Conservation (phyloP, 2,113 vertebrate genomes). For the Talpa occidentalis region DNA sequence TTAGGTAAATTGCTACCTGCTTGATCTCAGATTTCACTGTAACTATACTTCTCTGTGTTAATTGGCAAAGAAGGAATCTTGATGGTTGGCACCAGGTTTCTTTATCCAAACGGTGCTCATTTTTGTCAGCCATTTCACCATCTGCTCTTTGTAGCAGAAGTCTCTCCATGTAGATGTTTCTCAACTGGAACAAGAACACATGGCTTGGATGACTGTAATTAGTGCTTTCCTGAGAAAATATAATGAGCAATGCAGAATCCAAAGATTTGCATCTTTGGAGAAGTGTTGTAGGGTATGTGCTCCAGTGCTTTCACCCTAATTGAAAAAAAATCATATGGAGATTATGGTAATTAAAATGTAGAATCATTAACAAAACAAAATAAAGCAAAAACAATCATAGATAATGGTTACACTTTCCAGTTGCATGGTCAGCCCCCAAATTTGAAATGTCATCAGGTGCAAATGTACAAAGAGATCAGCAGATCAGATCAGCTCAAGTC, state of each 20-base stretch:
- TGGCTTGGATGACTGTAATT: constrained; percentile 44
- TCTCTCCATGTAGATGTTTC: constrained; percentile 28
- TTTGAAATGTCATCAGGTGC: not conserved
- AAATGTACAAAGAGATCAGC: constrained; percentile 39
- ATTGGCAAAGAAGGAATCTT: not conserved
- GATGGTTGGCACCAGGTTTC: not conserved
- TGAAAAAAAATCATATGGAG: constrained; percentile 19
- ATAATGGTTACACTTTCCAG: not conserved
- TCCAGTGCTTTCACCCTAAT: not conserved
- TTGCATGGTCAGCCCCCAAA: not conserved
- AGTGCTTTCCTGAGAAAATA: constrained; percentile 24
- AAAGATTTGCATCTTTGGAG: constrained; percentile 28
- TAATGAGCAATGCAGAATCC: not conserved
- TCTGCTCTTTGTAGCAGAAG: constrained; percentile 18
- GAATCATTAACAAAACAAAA: not conserved
- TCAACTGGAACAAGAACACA: constrained; percentile 19
- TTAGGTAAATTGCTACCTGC: not conserved
- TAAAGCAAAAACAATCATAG: not conserved
- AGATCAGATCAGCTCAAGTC: not conserved
- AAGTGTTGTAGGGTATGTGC: not conserved
- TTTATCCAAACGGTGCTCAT: not conserved
- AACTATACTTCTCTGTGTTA: not conserved
- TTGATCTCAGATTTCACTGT: not conserved
- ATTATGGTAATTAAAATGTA: constrained; percentile 48
- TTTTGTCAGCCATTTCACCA: not conserved